Conservation (phyloP, 2,888 invertebrate species). For the Hartigia nigra region DNA sequence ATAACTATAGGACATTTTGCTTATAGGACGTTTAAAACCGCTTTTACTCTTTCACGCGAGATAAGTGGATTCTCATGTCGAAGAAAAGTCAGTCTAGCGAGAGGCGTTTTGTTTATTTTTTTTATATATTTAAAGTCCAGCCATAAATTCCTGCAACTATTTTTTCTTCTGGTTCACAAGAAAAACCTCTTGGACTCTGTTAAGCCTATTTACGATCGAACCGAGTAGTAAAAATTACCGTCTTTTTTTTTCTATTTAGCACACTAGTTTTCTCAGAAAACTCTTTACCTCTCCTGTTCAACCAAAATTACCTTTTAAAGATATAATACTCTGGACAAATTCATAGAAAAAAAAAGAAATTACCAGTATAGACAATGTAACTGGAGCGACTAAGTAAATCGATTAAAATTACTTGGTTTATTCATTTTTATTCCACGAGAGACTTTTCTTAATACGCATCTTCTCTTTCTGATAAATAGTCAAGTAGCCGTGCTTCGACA, state of each 20-base stretch:
- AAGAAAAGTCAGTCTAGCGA: neutral
- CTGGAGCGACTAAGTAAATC: neutral
- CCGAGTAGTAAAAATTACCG: neutral
- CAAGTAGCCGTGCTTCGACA: conserved; percentile 27
- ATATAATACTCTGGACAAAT: too few relatives aligned
- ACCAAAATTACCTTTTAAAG: neutral
- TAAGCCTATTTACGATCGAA: neutral
- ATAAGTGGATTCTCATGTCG: conserved; percentile 24
- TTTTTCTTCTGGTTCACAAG: neutral
- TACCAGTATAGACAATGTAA: neutral
- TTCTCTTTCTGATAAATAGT: conserved; percentile 41
- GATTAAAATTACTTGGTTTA: neutral
- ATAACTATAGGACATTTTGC: neutral
- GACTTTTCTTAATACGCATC: conserved; percentile 37
- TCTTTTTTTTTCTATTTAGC: neutral
- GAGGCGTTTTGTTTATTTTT: neutral
- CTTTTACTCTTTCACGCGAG: neutral
- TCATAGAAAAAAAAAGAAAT: too few relatives aligned
- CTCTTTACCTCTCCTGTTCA: neutral
- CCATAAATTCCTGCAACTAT: neutral
- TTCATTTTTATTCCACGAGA: conserved; percentile 3
- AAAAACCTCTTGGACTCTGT: neutral
- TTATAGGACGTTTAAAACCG: neutral
- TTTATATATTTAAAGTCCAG: neutral
- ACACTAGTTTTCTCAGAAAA: neutral